Conservation (phyloP, 2,113 vertebrate species). For the Odontophorus gujanensis region DNA sequence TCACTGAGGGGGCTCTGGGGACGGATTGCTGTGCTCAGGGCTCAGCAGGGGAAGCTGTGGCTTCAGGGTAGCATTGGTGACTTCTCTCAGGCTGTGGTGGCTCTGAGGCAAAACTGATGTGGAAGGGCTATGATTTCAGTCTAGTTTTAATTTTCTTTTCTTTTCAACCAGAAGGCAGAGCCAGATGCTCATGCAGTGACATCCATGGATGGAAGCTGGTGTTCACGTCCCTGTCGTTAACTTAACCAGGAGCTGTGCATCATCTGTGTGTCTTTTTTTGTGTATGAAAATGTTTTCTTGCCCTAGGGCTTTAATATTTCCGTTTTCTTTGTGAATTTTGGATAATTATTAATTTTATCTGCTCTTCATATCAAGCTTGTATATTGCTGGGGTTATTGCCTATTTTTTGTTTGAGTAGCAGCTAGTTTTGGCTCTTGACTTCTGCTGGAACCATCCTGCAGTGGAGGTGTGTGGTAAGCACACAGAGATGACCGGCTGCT, state of each 20-base stretch:
- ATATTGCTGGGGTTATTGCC: not conserved
- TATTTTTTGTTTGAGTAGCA: not conserved
- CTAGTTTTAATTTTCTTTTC: not conserved
- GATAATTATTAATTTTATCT: not conserved
- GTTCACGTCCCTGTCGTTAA: not conserved
- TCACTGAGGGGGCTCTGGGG: not conserved
- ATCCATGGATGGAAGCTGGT: not conserved
- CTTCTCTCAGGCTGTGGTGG: not conserved
- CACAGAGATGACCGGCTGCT: not conserved
- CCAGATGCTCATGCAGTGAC: not conserved
- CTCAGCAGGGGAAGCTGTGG: not conserved
- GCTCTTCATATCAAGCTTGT: not conserved
- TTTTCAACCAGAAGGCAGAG: not conserved
- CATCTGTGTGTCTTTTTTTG: not conserved
- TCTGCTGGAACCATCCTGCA: not conserved
- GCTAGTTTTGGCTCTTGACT: not conserved
- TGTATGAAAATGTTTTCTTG: not conserved
- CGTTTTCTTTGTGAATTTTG: not conserved
- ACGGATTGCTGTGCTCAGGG: not conserved
- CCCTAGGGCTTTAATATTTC: not conserved
- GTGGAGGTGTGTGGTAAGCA: not conserved
- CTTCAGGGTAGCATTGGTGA: not conserved
- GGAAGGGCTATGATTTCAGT: not conserved
- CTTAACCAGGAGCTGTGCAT: not conserved
- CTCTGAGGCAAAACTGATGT: not conserved